Conservation (phyloP, 2,113 vertebrate species). For the pig (Sus scrofa) region DNA sequence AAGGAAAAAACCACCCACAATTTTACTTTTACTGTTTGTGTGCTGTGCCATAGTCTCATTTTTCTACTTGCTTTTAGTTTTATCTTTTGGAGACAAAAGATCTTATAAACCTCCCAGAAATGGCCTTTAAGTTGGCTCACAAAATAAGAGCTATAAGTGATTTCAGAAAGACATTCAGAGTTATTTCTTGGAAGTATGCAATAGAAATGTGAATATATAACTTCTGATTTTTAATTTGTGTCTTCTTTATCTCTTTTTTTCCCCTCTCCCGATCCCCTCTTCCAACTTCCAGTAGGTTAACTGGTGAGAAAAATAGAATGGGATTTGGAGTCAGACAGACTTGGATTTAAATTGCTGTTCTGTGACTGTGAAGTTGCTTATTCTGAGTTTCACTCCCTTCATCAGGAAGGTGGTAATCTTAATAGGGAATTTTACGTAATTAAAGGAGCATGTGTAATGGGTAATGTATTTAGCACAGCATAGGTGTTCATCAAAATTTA, state of each 20-base stretch:
- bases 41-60: neutral
- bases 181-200: neutral
- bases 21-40: neutral
- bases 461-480: slow-evolving; percentile 4
- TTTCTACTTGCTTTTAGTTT: neutral
- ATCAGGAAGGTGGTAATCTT: slow-evolving; percentile 14
- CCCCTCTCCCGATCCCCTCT: neutral
- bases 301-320: neutral
- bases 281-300: neutral
- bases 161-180: neutral
- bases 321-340: neutral
- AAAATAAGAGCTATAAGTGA: neutral
- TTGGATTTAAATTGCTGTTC: slow-evolving; percentile 18
- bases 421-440: slow-evolving; percentile 30
- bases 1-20: neutral
- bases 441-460: slow-evolving; percentile 1
- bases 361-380: slow-evolving; percentile 19
- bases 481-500: slow-evolving; percentile 43
- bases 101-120: neutral
- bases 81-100: neutral
- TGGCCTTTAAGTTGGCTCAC: neutral
- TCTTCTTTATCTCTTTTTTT: neutral
- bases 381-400: slow-evolving; percentile 36
- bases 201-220: neutral
- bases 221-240: neutral